Percentiles rank a stretch among this genome's conserved stretches.
Conservation (phyloP, 1,140 invertebrate genomes). For the Diplogasteroides magnus region DNA sequence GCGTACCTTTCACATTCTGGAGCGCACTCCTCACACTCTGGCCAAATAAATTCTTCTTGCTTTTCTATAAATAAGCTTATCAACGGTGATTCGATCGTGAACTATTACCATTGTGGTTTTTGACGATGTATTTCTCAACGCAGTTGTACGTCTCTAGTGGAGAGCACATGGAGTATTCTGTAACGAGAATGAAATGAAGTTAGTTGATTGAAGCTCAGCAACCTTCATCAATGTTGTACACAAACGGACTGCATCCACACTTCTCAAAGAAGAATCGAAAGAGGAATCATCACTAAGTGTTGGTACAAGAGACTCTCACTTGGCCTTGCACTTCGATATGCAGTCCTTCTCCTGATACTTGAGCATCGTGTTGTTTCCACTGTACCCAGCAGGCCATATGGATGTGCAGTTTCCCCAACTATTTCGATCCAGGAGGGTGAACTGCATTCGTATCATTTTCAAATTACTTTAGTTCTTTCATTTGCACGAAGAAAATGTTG, state of each 20-base stretch:
- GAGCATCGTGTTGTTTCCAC: not conserved
- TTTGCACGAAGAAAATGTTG: too few species aligned
- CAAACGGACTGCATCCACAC: not conserved
- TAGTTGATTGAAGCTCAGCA: too few species aligned
- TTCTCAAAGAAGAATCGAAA: not conserved
- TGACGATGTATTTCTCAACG: not conserved
- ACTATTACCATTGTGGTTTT: not conserved
- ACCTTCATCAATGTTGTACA: not conserved
- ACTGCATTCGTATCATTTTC: too few species aligned
- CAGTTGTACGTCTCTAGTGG: not conserved
- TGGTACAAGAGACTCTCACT: not conserved
- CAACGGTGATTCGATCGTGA: not conserved
- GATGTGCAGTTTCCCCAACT: not conserved
- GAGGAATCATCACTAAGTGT: not conserved
- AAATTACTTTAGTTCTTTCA: too few species aligned
- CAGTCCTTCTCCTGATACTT: not conserved
- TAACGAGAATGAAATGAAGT: too few species aligned
- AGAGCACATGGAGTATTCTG: not conserved
- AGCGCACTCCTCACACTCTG: not conserved
- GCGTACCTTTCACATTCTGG: not conserved
- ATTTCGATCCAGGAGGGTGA: not conserved
- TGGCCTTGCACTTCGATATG: not conserved
- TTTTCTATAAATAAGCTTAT: not conserved
- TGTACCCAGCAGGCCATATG: not conserved
- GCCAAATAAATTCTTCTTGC: not conserved